Evolutionary conservation across 2,888 invertebrate genomes (phyloP).

Genomic region (Rhamphomyia laevipes): DNA sequence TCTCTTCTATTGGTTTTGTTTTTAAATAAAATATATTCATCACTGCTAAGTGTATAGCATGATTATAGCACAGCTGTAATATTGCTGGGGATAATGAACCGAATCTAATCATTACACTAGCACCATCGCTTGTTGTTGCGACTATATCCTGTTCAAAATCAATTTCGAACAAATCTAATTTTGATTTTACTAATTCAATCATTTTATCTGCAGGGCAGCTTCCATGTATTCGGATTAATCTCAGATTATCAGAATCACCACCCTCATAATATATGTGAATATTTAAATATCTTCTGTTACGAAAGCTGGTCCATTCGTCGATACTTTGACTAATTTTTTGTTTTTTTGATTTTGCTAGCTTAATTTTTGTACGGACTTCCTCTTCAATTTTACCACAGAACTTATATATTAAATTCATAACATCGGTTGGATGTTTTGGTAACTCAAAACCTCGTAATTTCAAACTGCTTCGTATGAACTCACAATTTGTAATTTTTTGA

Average conservation of each 20-base stretch:
- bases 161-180: background rate
- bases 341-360: background rate
- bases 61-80: constrained; percentile 3
- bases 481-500: background rate
- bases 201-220: constrained; percentile 1
- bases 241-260: background rate
- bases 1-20: background rate
- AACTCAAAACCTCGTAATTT: background rate
- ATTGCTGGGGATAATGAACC: constrained; percentile 1
- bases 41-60: constrained; percentile 3
- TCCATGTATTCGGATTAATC: constrained; percentile 1
- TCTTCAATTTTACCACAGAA: background rate
- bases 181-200: background rate
- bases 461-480: background rate
- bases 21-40: background rate
- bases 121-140: constrained; percentile 4
- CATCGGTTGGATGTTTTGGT: background rate
- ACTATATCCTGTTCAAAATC: background rate
- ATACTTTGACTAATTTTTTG: background rate
- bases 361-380: background rate
- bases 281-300: background rate
- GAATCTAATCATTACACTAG: constrained; percentile 1
- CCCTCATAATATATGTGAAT: background rate
- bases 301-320: background rate
- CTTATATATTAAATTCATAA: constrained; percentile 1